phyloP scores from a whole-genome alignment of 2,888 invertebrate genomes.

The Hermaeophaga mercurialis region DNA sequence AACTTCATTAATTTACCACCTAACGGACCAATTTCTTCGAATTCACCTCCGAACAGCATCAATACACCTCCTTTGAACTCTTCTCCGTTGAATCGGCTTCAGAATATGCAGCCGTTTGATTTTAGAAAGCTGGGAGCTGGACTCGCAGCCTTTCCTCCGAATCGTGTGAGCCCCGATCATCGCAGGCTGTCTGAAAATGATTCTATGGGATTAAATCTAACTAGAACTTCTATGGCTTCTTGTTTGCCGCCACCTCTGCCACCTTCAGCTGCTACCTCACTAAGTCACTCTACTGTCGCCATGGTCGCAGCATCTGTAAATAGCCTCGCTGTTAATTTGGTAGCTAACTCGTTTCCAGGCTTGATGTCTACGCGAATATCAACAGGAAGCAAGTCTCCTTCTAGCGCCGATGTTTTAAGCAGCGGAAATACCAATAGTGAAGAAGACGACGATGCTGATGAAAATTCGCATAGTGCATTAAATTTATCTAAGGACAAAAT shows the following conservation, averaged over 20 bases:
- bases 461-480: constrained; percentile 66
- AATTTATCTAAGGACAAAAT: constrained; percentile 69
- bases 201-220: constrained; percentile 65
- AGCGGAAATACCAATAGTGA: constrained; percentile 55
- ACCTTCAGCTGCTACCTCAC: constrained; percentile 62
- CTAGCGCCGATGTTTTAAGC: constrained; percentile 53
- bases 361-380: constrained; percentile 61
- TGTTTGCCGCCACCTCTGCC: constrained; percentile 65
- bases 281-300: constrained; percentile 68
- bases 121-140: constrained; percentile 78
- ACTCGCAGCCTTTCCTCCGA: constrained; percentile 59
- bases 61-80: constrained; percentile 66
- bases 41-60: constrained; percentile 65
- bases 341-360: constrained; percentile 68
- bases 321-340: constrained; percentile 61
- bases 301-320: constrained; percentile 70
- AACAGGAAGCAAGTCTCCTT: constrained; percentile 61
- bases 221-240: constrained; percentile 67
- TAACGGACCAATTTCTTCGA: constrained; percentile 63
- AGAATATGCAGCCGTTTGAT: constrained; percentile 96
- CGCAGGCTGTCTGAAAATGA: constrained; percentile 62
- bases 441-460: constrained; percentile 66
- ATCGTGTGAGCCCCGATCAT: constrained; percentile 58
- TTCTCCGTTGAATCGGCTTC: constrained; percentile 84
- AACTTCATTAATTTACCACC: constrained; percentile 59